phyloP scores from a whole-genome alignment of 2,888 invertebrate species.

The Anaspis maculata region DNA sequence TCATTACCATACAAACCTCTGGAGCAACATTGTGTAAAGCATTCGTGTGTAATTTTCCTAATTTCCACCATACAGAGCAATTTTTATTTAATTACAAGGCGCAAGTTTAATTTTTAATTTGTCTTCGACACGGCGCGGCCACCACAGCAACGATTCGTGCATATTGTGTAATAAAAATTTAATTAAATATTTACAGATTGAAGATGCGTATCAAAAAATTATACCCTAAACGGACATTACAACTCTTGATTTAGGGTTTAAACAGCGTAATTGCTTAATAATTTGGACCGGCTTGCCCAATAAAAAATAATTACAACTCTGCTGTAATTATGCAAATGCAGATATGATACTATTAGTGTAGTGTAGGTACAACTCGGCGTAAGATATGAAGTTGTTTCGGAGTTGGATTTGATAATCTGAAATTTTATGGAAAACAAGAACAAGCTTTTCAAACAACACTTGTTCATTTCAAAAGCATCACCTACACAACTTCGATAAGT shows the following conservation, averaged over 20 bases:
- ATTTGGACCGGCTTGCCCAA: slow-evolving; percentile 8
- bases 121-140: slow-evolving; percentile 3
- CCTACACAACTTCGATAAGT: too few species aligned
- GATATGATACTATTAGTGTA: too few species aligned
- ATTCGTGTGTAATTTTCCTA: too few species aligned
- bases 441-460: too few species aligned
- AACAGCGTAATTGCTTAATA: slow-evolving; percentile 9
- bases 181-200: slow-evolving; percentile 12
- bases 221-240: slow-evolving; percentile 7
- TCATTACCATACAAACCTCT: too few species aligned
- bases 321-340: slow-evolving; percentile 1
- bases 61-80: slow-evolving; percentile 1
- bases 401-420: too few species aligned
- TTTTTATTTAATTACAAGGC: slow-evolving; percentile 12
- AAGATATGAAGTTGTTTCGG: too few species aligned
- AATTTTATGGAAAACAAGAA: too few species aligned
- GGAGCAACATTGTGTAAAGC: too few species aligned
- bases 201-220: slow-evolving; percentile 12
- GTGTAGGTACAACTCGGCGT: too few species aligned
- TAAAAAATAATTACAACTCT: slow-evolving; percentile 7
- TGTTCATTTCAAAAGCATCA: too few species aligned
- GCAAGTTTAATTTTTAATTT: slow-evolving; percentile 7
- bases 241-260: slow-evolving; percentile 4
- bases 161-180: slow-evolving; percentile 2
- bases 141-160: too few species aligned